Evolutionary conservation across 2,888 invertebrate species (phyloP).

Genomic region (Prenolepis imparis): DNA sequence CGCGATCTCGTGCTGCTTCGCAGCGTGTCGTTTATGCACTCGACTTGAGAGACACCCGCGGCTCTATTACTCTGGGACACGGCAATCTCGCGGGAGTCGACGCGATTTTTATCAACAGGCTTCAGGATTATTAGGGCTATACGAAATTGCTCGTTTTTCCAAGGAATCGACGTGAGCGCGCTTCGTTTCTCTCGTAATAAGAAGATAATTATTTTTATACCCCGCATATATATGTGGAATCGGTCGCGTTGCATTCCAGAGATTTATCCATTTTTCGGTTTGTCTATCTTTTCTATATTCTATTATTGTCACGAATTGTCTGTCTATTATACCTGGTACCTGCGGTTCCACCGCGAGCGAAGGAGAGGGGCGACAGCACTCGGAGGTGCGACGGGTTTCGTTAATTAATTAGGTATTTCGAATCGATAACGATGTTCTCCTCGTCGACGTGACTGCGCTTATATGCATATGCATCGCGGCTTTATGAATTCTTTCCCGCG

Average conservation of each 20-base stretch:
- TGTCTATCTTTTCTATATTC: not conserved
- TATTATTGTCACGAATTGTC: slow-evolving; percentile 6
- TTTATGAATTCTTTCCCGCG: slow-evolving; percentile 55
- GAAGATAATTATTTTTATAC: slow-evolving; percentile 56
- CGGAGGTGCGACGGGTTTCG: slow-evolving; percentile 35
- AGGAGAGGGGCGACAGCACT: not conserved
- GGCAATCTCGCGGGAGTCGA: slow-evolving; percentile 19
- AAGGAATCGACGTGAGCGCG: not conserved
- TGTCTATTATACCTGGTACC: not conserved
- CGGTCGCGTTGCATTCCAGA: slow-evolving; percentile 33
- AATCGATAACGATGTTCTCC: slow-evolving; percentile 70
- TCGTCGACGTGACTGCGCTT: slow-evolving; percentile 52
- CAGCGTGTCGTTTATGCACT: slow-evolving; percentile 4
- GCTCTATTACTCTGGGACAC: slow-evolving; percentile 1
- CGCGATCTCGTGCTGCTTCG: not conserved
- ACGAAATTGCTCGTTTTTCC: not conserved
- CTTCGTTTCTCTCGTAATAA: slow-evolving; percentile 57
- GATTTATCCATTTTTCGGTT: slow-evolving; percentile 76
- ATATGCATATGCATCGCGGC: slow-evolving; percentile 62
- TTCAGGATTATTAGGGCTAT: slow-evolving; percentile 9
- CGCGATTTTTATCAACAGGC: slow-evolving; percentile 25
- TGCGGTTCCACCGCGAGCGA: not conserved
- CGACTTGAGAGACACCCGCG: not conserved
- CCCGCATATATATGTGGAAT: slow-evolving; percentile 69
- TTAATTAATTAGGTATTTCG: slow-evolving; percentile 70